Evolutionary conservation across 2,797 vertebrate species (phyloP).

Genomic region (Astyanax mexicanus): DNA sequence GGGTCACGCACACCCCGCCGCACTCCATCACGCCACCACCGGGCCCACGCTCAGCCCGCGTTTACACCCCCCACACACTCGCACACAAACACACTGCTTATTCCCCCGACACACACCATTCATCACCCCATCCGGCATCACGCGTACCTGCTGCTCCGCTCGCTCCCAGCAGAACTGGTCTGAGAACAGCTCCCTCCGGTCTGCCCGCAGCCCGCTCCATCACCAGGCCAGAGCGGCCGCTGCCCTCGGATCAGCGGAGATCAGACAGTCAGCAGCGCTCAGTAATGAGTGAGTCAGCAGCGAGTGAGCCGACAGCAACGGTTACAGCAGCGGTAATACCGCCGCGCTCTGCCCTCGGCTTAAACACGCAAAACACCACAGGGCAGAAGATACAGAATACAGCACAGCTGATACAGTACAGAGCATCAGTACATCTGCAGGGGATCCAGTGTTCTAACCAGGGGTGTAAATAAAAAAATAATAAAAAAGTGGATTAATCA

Average conservation of each 20-base stretch:
- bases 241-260: slow-evolving; percentile 27
- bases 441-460: too few species aligned
- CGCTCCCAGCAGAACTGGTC: slow-evolving; percentile 7
- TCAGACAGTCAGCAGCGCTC: neutral
- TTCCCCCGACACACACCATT: slow-evolving; percentile 40
- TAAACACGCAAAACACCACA: neutral
- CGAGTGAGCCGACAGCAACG: neutral
- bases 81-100: slow-evolving; percentile 38
- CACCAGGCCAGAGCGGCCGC: neutral
- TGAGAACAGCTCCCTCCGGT: neutral
- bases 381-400: too few species aligned
- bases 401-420: too few species aligned
- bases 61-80: neutral
- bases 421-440: too few species aligned
- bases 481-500: too few species aligned
- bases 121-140: slow-evolving; percentile 32
- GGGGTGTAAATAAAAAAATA: too few species aligned
- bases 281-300: neutral
- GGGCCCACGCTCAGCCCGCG: neutral
- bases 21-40: slow-evolving; percentile 66
- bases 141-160: slow-evolving; percentile 1
- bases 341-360: neutral
- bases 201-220: neutral
- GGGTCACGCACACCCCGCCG: slow-evolving; percentile 58
- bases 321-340: neutral